Percentiles rank a stretch among this genome's conserved stretches.
These are phyloP conservation scores for Choristoneura fumiferana DNA, from an alignment of 1,140 invertebrate species.

Conservation along the genomic window DNA sequence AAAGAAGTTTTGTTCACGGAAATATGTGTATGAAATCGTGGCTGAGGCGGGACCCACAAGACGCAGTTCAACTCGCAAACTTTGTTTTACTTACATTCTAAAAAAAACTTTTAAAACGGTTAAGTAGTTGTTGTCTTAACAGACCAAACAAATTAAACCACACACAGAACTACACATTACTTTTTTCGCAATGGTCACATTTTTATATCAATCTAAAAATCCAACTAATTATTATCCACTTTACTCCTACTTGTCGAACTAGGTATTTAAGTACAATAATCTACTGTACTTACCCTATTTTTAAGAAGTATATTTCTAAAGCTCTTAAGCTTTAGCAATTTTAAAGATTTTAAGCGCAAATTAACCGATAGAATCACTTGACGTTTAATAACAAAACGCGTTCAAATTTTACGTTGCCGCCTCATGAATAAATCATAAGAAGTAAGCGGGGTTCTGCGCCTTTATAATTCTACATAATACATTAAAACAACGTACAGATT, in stretches of 20 bases:
- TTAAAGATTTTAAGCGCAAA: constrained; percentile 5
- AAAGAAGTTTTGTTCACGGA: constrained; percentile 66
- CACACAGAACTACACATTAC: too few species aligned
- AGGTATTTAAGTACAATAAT: too few species aligned
- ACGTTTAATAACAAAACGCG: constrained; percentile 64
- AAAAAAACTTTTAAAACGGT: too few species aligned
- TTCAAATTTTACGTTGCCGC: constrained; percentile 69
- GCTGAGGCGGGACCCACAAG: constrained; percentile 31
- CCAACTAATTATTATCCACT: too few species aligned
- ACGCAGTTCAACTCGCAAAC: constrained; percentile 1
- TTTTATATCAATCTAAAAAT: too few species aligned
- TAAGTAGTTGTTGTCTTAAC: too few species aligned
- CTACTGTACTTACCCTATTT: too few species aligned
- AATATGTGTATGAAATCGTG: constrained; percentile 66
- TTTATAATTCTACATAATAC: constrained; percentile 77
- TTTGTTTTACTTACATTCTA: not conserved
- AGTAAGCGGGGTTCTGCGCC: constrained; percentile 65
- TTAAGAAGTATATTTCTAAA: too few species aligned
- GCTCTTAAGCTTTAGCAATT: too few species aligned
- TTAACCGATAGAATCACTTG: constrained; percentile 44
- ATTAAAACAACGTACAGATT: constrained; percentile 75
- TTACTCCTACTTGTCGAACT: too few species aligned
- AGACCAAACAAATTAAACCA: too few species aligned
- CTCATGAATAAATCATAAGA: constrained; percentile 78
- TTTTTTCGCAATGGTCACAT: too few species aligned